Evolutionary conservation across 2,888 invertebrate species (phyloP).

Genomic region (Thecocarcelia acutangulata): DNA sequence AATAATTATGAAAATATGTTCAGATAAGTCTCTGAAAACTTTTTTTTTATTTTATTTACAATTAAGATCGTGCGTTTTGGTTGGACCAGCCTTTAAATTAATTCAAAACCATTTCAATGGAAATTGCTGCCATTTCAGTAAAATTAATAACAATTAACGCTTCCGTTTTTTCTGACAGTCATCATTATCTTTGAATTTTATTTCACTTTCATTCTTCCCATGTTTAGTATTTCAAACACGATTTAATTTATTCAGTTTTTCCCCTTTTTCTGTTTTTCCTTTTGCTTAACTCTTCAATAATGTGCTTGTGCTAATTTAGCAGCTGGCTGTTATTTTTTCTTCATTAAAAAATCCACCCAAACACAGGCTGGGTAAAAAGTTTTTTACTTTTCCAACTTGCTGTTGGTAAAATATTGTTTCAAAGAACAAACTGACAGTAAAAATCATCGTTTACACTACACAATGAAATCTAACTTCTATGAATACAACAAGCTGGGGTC

Average conservation of each 20-base stretch:
- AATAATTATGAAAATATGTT: too few relatives aligned
- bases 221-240: constrained; percentile 3
- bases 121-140: constrained; percentile 32
- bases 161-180: not conserved
- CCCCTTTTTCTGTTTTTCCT: not conserved
- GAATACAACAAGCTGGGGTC: too few relatives aligned
- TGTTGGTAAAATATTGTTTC: too few relatives aligned
- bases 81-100: too few relatives aligned
- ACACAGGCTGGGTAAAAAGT: not conserved
- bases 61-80: too few relatives aligned
- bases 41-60: too few relatives aligned
- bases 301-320: constrained; percentile 2
- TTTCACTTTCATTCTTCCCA: constrained; percentile 21
- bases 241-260: constrained; percentile 21
- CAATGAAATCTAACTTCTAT: too few relatives aligned
- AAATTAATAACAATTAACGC: constrained; percentile 45
- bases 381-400: not conserved
- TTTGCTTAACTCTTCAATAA: constrained; percentile 7
- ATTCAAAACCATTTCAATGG: not conserved
- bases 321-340: not conserved
- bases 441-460: too few relatives aligned
- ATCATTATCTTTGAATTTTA: constrained; percentile 44
- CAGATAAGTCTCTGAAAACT: too few relatives aligned
- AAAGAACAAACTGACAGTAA: too few relatives aligned
- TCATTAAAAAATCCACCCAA: not conserved